phyloP scores from a whole-genome alignment of 1,140 invertebrate species.

The Thrips palmi region DNA sequence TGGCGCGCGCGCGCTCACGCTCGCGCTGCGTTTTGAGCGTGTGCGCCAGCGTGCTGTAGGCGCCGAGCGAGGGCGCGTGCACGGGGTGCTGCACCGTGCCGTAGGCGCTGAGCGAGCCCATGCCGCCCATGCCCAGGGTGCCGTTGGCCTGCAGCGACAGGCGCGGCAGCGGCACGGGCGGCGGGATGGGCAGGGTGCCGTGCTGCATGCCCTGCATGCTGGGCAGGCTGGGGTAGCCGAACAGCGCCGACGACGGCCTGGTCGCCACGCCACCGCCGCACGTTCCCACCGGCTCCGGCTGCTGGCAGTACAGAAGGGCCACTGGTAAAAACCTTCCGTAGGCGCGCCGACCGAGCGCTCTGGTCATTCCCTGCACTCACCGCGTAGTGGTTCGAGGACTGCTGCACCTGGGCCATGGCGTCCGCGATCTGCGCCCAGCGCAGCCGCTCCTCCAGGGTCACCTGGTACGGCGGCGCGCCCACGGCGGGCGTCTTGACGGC shows the following conservation, averaged over 20 bases:
- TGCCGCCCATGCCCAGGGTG: constrained; percentile 4
- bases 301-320: constrained; percentile 2
- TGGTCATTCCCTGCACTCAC: constrained; percentile 27
- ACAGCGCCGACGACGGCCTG: constrained; percentile 63
- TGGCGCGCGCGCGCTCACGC: too few relatives aligned
- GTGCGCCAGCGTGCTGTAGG: too few relatives aligned
- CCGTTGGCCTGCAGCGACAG: constrained; percentile 24
- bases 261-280: constrained; percentile 41
- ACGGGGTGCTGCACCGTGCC: too few relatives aligned
- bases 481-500: constrained; percentile 42
- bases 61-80: too few relatives aligned
- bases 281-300: constrained; percentile 46
- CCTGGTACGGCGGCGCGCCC: constrained; percentile 30
- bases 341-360: not conserved
- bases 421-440: constrained; percentile 72
- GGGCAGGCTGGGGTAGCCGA: constrained; percentile 46
- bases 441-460: constrained; percentile 53
- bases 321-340: not conserved
- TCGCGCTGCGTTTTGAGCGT: too few relatives aligned
- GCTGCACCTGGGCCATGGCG: constrained; percentile 56
- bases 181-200: constrained; percentile 24
- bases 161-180: constrained; percentile 49
- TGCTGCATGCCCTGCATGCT: constrained; percentile 17
- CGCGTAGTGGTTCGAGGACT: constrained; percentile 56
- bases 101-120: too few relatives aligned